Base-by-base conservation (phyloP, 2,797 vertebrate genomes). In the Melanotaenia trifasciata region DNA sequence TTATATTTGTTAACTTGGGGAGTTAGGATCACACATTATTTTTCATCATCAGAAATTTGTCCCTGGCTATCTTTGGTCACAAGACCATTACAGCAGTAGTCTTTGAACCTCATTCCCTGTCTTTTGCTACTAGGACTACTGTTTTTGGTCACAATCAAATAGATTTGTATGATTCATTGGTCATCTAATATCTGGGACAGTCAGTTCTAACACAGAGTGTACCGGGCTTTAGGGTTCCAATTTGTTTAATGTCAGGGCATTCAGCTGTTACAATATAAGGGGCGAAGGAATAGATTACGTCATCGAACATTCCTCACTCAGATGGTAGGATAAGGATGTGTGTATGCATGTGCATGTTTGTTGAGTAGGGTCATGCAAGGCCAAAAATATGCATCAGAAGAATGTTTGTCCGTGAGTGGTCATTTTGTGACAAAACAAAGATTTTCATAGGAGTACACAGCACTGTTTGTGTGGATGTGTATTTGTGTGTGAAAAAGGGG, bases 371-470 rank as follows among this genome's bases (percentile, higher is more conserved):
- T 38, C 45, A 67, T 32, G 51, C 24, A 28, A 53, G 36, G 5
- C 36, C 64, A 69, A 5, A 58, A 66, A 58, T 38, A 47, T 57
- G 30, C 35, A 67, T 54, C 5, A 51, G 11, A 24, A 6, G 14
- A 20, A 22, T 35, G 20, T 56, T 16, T 65, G 47, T 51, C 8
- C 50, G 11, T 64, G n/a, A 56, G 40, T 65, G 22, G 18, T 20
- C 33, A 76, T 67, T 57, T 65, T 72, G 50, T 68, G 57, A 75
- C 69, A 67, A 60, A 36, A 68, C 72, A 83, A 60, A 72, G 65
- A 75, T 68, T 70, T 76, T 76, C 61, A 70, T 79, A 32, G 40
- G 54, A 43, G 62, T 75, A 89, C 77, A 83, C 71, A 86, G 86
- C 30, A 53, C 3, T 36, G 38, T 70, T 56, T 68, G 69, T 32